Base-by-base conservation (phyloP, 2,888 invertebrate genomes). In the Octonoba sinensis region DNA sequence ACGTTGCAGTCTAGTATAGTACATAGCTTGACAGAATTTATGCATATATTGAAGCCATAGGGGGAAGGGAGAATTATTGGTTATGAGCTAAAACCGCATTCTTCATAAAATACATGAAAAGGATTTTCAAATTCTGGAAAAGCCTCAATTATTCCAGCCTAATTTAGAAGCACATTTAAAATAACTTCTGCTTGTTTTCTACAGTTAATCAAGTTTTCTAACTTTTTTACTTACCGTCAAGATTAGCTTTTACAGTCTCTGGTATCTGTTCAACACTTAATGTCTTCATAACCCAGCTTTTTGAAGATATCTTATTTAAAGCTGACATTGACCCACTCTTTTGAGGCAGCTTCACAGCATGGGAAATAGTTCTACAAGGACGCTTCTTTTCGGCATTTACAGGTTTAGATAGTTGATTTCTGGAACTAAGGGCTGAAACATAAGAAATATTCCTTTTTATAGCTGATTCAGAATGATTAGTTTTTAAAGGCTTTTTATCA, bases 281-380 rank as follows among this genome's bases (percentile, higher is more conserved):
- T 27, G 90, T 89, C 82, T 88, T 88, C 86, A 89, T 89, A 20
- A 89, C 89, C 89, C 89, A 90, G 78, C 88, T 89, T 85, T 87
- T 87, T 20, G 85, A 82, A 1, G 86, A 85, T 8, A 85, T 84
- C 47, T 86, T 86, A 74, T 86, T 86, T 8, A 87, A 84, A 1
- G 87, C 87, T 6, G 87, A 86, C 46, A 84, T 86, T 8, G 87
- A 87, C 51, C 85, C 85, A 66, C 82, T 86, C 62, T 78, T 84
- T 44, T 74, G 64, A 15, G 78, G 47, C 15, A 73, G 18, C 56
- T 69, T 79, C 22, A 66, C 27, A 18, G 59, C 71, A 27, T 67
- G 57, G 0, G 73, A 54, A 2, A 67, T 24, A 18, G 62, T 18
- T 11, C 70, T 62, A 18, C 47, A 46, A 16, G 57, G 59, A 0